These are phyloP conservation scores for Siniperca undulata DNA, from an alignment of 2,797 vertebrate genomes.

Conservation along the genomic window DNA sequence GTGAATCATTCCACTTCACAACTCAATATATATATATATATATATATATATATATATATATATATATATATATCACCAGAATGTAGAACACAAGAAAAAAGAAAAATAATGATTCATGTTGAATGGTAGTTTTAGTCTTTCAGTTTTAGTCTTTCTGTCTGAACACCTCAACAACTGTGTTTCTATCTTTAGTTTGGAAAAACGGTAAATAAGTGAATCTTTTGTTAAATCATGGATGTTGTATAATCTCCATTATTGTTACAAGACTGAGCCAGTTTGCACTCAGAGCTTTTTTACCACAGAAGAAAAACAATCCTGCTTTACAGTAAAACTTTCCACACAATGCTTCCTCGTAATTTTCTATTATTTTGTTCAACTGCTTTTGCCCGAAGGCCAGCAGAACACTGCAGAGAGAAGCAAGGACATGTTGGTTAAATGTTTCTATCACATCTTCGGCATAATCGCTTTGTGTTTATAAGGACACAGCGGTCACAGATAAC, in stretches of 20 bases:
- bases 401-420: slow-evolving; percentile 52
- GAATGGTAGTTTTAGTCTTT: not conserved
- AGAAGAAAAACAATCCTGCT: slow-evolving; percentile 42
- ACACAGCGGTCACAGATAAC: slow-evolving; percentile 73
- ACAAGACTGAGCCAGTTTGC: slow-evolving; percentile 23
- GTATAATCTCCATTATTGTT: slow-evolving; percentile 30
- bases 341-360: slow-evolving; percentile 50
- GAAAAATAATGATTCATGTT: not conserved
- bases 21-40: not conserved
- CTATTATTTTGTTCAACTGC: slow-evolving; percentile 56
- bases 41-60: not conserved
- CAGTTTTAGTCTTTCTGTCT: too few species aligned
- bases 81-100: not conserved
- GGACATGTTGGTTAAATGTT: slow-evolving; percentile 75
- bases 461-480: slow-evolving; percentile 77
- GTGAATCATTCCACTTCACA: not conserved
- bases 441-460: slow-evolving; percentile 74
- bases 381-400: slow-evolving; percentile 64
- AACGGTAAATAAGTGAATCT: slow-evolving; percentile 7
- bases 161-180: not conserved
- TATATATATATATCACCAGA: not conserved
- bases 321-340: slow-evolving; percentile 64
- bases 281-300: slow-evolving; percentile 40
- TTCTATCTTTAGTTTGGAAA: not conserved
- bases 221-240: slow-evolving; percentile 14